Base-by-base conservation (phyloP, 2,113 vertebrate species). In the Gavialis gangeticus region DNA sequence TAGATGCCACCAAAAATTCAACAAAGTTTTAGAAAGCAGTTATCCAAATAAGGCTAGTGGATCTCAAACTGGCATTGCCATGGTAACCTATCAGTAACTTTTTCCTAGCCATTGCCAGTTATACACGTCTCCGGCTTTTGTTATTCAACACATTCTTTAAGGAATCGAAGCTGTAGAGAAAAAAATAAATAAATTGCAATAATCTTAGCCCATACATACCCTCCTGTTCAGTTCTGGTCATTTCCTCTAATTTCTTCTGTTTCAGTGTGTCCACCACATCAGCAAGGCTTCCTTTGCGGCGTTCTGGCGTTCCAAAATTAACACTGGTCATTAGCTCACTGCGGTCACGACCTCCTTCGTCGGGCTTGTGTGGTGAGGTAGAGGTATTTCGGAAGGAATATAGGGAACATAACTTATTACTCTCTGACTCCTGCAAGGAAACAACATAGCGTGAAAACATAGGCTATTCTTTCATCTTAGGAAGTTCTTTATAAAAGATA, bases 341-440 rank as follows among this genome's bases (percentile, higher is more conserved):
- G 87, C 99, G 99, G 96, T 99, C 99, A 97, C 99, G 98, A 96
- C 98, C 98, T 98, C 99, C 99, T 98, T 99, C 99, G 97, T 99
- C 99, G 69, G 99, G 98, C 98, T 99, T 99, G 97, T 99, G 99
- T 97, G 99, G 99, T 98, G 99, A 99, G 98, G 99, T 99, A 98
- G 99, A 99, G 98, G 99, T 99, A 99, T 99, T 99, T 98, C 99
- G 99, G 99, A 99, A 99, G 98, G 99, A 99, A 99, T 99, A 99
- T 93, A 99, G 98, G 98, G 99, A 99, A 98, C 99, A 99, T 98
- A 99, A 99, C 98, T 99, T 99, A 99, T 98, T 99, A 99, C 98
- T 99, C 98, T 99, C 99, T 98, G 99, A 99, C 95, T 99, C 99
- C 99, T 99, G 98, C 89, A 98, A 98, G 98, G 97, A 98, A 95